Evolutionary conservation across 2,888 invertebrate species (phyloP), one percentile per base, ranked within the genome.

Genomic region (Drosophila lutescens): DNA sequence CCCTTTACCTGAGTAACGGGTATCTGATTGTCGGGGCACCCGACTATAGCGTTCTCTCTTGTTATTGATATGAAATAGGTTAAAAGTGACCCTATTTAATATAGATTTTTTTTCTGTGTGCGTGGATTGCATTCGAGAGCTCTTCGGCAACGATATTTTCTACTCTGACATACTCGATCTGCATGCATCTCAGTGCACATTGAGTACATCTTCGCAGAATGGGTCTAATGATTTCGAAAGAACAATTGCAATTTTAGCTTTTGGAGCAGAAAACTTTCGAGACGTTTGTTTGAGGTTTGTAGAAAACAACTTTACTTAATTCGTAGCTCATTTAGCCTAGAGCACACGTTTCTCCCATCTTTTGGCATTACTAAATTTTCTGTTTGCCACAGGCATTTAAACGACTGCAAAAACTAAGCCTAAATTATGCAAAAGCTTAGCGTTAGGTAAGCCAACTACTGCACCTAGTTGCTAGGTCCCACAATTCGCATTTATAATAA

Each of bases 191-290:
- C 40, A 30, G 20, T 80, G 79, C 63, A 73, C 83, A 82, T 88
- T 51, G 75, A 86, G 86, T 60, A 68, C 74, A 66, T 36, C 40
- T 70, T 49, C 46, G 40, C 30, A 79, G 79, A 81, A 81, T 66
- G 82, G 69, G 86, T 61, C 47, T 63, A 41, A 46, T 47, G 54
- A 72, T 87, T 87, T 87, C 46, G 77, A 65, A 85, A 81, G 66
- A 81, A 76, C 67, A 44, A 76, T 79, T 67, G 59, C 51, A 47
- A 47, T 26, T 36, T 36, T 17, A 36, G 12, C 49, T 49, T 47
- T 55, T 17, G 26, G 34, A 36, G 56, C 41, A 38, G 53, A 36
- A 32, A 49, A n/a, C 53, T 54, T 53, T 53, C 36, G 17, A 17
- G 13, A 20, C 34, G 30, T 30, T 54, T 49, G 30, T 43, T 43